Evolutionary conservation across 2,888 invertebrate genomes (phyloP).

Genomic region (Dolichomitus sp.): DNA sequence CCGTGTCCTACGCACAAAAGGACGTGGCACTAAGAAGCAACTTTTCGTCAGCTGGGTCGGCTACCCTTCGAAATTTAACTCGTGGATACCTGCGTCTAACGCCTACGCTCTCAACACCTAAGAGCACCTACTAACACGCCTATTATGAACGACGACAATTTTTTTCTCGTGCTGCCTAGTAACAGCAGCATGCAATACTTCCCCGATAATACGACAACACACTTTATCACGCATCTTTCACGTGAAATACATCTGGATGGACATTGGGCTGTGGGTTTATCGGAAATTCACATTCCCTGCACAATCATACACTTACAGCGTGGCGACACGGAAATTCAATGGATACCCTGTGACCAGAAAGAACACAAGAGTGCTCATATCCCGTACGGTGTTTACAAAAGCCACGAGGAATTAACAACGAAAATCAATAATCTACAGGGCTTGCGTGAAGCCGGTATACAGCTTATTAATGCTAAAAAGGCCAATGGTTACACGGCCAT

Average conservation of each 20-base stretch:
- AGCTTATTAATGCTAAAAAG: not conserved
- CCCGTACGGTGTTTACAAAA: not conserved
- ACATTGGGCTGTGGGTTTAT: not conserved
- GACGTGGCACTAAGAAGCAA: slow-evolving; percentile 45
- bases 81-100: slow-evolving; percentile 29
- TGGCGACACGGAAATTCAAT: too few relatives aligned
- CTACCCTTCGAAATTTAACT: slow-evolving; percentile 75
- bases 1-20: slow-evolving; percentile 27
- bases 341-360: not conserved
- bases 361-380: not conserved
- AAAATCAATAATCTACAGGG: slow-evolving; percentile 11
- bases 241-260: slow-evolving; percentile 10
- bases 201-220: slow-evolving; percentile 13
- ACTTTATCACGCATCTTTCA: not conserved
- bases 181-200: slow-evolving; percentile 37
- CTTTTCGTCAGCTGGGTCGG: slow-evolving; percentile 68
- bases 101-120: not conserved
- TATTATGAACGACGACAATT: slow-evolving; percentile 3
- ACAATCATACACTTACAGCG: too few relatives aligned
- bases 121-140: not conserved
- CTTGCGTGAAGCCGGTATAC: not conserved
- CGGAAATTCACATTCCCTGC: too few relatives aligned
- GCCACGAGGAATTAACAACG: too few relatives aligned
- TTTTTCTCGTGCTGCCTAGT: slow-evolving; percentile 21
- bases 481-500: not conserved